Base-by-base conservation (phyloP, 1,140 invertebrate species). In the Macrocentrus cingulum region DNA sequence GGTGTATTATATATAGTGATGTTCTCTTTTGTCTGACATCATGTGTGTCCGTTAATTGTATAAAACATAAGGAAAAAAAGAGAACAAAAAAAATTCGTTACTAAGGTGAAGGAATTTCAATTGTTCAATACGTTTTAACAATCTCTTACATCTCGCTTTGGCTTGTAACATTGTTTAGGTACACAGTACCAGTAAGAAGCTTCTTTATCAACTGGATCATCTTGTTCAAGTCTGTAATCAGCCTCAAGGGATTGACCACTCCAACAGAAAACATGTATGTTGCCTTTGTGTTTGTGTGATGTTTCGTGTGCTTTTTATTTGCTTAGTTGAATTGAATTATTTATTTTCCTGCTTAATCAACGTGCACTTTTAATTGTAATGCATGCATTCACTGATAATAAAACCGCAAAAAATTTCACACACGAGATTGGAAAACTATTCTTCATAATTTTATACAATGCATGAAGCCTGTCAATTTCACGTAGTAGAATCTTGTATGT, bases 171-270 rank as follows among this genome's bases (percentile, higher is more conserved):
- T 75, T 81, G 73, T 81, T 82, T 79, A 94, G 91, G 93, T 96
- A 66, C 93, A 96, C 84, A 95, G 91, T 76, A 96, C 93, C 65
- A 95, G 93, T 84, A 96, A 97, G 84, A 96, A 96, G 82, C 84
- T 97, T 71, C 87, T 96, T 67, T 96, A 96, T 81, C 93, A 96
- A 81, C 83, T 97, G 74, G 93, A 97, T 82, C 93, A 95, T 78
- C 84, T 96, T 79, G 93, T 96, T 69, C 93, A 96, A 87, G 90
- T 95, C 67, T 96, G 92, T 83, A 93, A 95, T 84, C 92, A 94
- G 77, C 90, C 91, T 63, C 83, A 83, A 71, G 82, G 85, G 75
- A 85, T 85, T 85, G 75, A 85, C 84, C 72, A 84, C 69, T 73
- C 82, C 61, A 73, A 80, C 69, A 80, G 87, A 80, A 92, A 88